A percentile compares a stretch with the other conserved stretches of the same genome.
phyloP scores from a whole-genome alignment of 1,140 invertebrate genomes.

The Hyles vespertilio region DNA sequence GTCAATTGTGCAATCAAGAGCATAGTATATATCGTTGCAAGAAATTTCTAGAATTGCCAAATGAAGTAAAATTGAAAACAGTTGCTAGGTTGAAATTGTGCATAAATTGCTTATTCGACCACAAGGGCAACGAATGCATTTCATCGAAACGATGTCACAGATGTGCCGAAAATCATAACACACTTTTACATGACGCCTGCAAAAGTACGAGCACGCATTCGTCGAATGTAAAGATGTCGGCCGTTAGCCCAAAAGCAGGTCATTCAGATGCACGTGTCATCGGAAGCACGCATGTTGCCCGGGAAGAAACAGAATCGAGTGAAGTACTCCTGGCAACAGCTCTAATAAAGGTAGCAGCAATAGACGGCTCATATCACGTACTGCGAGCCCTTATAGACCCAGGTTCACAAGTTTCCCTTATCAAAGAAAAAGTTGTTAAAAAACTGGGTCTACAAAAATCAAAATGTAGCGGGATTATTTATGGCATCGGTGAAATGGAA shows the following conservation, averaged over 20 bases:
- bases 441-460: conserved; percentile 13
- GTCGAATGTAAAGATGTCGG: no score
- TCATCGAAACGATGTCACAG: conserved; percentile 15
- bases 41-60: conserved; percentile 8
- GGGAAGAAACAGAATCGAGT: conserved; percentile 11
- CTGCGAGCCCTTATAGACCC: conserved; percentile 22
- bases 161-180: conserved; percentile 16
- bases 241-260: no score
- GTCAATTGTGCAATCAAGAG: conserved; percentile 6
- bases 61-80: conserved; percentile 16
- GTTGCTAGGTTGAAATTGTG: conserved; percentile 6
- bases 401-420: conserved; percentile 24
- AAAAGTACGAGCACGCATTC: conserved; percentile 1
- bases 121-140: conserved; percentile 15
- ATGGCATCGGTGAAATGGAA: conserved; percentile 18
- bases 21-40: conserved; percentile 5
- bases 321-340: conserved; percentile 23
- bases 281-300: no score
- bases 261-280: no score
- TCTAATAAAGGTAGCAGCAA: conserved; percentile 3
- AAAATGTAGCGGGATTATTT: conserved; percentile 18
- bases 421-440: conserved; percentile 20
- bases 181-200: conserved; percentile 21
- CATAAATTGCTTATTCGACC: conserved; percentile 17
- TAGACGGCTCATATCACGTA: conserved; percentile 7